Evolutionary conservation across 2,797 vertebrate species (phyloP).

Genomic region (Cuculus canorus): DNA sequence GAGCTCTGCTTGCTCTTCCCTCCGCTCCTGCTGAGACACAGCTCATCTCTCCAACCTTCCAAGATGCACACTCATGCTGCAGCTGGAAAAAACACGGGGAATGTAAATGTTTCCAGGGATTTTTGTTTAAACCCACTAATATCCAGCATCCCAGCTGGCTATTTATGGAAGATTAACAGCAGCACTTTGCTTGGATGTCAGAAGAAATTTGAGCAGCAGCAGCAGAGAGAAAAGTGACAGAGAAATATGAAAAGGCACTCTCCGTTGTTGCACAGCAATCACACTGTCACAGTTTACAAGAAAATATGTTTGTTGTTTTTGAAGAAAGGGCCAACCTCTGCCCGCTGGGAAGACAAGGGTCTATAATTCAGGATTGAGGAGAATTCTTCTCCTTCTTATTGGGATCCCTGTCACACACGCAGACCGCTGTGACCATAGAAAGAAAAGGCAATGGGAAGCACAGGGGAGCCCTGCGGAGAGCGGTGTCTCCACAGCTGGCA

Average conservation of each 20-base stretch:
- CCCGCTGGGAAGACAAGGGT: not conserved
- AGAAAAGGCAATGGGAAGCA: rapidly evolving
- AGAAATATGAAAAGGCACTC: not conserved
- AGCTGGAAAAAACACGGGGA: not conserved
- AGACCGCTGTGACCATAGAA: rapidly evolving
- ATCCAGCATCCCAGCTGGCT: not conserved
- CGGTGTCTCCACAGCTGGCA: rapidly evolving
- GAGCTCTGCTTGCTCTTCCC: rapidly evolving
- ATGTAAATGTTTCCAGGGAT: rapidly evolving
- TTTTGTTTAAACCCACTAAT: not conserved
- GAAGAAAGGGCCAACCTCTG: not conserved
- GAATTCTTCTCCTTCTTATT: not conserved
- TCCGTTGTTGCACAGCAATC: not conserved
- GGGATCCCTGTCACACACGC: rapidly evolving
- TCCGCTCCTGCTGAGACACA: rapidly evolving
- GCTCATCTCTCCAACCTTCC: not conserved
- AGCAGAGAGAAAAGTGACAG: not conserved
- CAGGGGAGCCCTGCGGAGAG: not conserved
- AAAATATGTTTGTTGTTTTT: not conserved
- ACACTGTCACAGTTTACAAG: not conserved
- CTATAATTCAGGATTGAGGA: not conserved
- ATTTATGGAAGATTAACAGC: not conserved
- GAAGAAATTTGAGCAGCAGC: not conserved
- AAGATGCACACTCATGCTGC: rapidly evolving
- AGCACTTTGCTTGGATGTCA: not conserved